Percentiles rank a stretch among this genome's conserved stretches.
Conservation (phyloP, 2,797 vertebrate genomes). For the Lepilemur ruficaudatus region DNA sequence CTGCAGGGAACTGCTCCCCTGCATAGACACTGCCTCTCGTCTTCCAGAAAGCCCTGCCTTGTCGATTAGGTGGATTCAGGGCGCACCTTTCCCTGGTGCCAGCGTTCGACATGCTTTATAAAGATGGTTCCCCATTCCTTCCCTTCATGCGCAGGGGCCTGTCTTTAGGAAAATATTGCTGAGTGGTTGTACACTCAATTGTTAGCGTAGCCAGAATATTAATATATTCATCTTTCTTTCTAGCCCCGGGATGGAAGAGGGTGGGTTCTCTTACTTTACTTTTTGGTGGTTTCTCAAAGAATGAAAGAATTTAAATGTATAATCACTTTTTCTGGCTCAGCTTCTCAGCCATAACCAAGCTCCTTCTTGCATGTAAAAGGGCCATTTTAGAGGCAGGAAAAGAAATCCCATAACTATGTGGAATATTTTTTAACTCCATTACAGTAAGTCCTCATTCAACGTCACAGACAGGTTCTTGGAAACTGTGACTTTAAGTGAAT, state of each 20-base stretch:
- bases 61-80: not conserved
- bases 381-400: not conserved
- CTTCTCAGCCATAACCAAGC: not conserved
- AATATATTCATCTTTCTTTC: not conserved
- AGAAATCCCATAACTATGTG: not conserved
- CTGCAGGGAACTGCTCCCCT: not conserved
- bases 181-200: not conserved
- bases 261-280: not conserved
- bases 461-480: not conserved
- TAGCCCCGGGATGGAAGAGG: not conserved
- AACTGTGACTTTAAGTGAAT: not conserved
- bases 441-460: not conserved
- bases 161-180: not conserved
- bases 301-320: not conserved
- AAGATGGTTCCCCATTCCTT: not conserved
- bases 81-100: not conserved
- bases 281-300: not conserved
- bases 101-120: not conserved
- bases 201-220: not conserved
- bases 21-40: not conserved
- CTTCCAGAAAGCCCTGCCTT: not conserved
- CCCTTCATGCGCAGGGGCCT: not conserved
- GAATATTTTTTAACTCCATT: not conserved
- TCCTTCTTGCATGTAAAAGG: not conserved
- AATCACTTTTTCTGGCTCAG: not conserved